Base-by-base conservation (phyloP, 2,888 invertebrate genomes). In the Trissonchulus sp. region DNA sequence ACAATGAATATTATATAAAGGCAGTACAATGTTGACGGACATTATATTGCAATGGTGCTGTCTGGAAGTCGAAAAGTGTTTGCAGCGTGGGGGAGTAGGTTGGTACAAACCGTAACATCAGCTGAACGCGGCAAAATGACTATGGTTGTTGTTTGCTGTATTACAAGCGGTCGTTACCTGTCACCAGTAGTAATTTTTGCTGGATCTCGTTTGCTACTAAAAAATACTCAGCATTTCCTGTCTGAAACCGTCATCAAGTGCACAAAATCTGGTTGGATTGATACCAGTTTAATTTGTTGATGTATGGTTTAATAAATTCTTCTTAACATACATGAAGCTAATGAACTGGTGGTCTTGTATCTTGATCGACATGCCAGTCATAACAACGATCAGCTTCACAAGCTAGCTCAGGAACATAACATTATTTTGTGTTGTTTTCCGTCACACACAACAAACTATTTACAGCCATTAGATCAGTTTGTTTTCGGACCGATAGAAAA, bases 301-400 rank as follows among this genome's bases (percentile, higher is more conserved):
- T 2, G n/a, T n/a, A n/a, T 48, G 48, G 48, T 69, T 33, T n/a
- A 2, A 18, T 3, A 2, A 69, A 8, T n/a, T 23, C 60, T 69
- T 69, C n/a, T 15, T 69, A 8, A 8, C 3, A 31, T n/a, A 69
- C n/a, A 2, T 23, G 34, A 2, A 3, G n/a, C 71, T 35, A n/a
- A 37, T 35, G 71, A 34, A 36, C 71, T 2, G 34, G 71, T 69
- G 8, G 71, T n/a, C 23, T 35, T 69, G n/a, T 3, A 33, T 33
- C 8, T 69, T 31, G 71, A 69, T n/a, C n/a, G 71, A 2, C 71
- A 69, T 36, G n/a, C 3, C 34, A 69, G 71, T n/a, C 71, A 69
- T 35, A 15, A 36, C n/a, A 2, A 8, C 2, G 34, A 2, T n/a
- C 8, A 69, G 2, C n/a, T 69, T 30, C n/a, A 8, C 3, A 23